Conservation (phyloP, 2,888 invertebrate species). For the Anodontia alba region DNA sequence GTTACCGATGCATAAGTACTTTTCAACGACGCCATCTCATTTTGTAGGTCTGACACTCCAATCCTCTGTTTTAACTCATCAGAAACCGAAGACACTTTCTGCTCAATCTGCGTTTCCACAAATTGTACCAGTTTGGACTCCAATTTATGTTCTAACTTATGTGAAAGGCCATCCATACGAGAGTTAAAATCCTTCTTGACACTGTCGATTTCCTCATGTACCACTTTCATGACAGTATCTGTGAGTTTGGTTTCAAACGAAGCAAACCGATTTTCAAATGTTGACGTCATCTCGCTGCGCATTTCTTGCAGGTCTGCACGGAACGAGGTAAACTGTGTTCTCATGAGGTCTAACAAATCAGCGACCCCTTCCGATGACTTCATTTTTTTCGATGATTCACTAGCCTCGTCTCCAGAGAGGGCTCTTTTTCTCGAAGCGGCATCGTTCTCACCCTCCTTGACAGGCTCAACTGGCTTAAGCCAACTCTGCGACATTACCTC, state of each 20-base stretch:
- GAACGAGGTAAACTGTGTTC: neutral
- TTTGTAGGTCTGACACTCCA: neutral
- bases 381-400: neutral
- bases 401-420: neutral
- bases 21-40: neutral
- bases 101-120: neutral
- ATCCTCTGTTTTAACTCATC: neutral
- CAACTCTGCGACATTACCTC: neutral
- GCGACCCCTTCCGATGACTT: neutral
- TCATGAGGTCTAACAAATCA: neutral
- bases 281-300: neutral
- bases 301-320: neutral
- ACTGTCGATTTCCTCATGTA: constrained; percentile 9
- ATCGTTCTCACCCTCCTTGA: neutral
- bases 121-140: neutral
- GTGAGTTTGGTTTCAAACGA: neutral
- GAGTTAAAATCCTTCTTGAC: constrained; percentile 2
- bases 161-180: neutral
- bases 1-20: neutral
- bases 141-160: neutral
- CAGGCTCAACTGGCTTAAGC: neutral
- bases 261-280: neutral
- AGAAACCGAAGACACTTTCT: neutral
- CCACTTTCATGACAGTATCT: neutral
- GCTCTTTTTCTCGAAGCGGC: neutral